These are phyloP conservation scores for Euura saliciscinereae DNA, from an alignment of 1,140 invertebrate genomes.

Conservation along the genomic window DNA sequence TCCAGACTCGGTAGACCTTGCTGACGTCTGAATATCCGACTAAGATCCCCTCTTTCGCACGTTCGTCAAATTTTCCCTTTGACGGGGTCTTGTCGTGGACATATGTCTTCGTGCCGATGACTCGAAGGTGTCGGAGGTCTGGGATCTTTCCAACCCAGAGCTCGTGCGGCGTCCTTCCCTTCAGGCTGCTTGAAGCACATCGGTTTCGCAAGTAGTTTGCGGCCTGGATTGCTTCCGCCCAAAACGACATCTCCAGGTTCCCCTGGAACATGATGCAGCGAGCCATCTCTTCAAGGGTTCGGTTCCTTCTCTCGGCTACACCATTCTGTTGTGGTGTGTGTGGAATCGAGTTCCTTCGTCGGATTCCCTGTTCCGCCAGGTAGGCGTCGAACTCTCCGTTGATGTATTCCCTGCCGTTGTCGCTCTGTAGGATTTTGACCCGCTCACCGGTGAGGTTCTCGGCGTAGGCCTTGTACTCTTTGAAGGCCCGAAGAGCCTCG, in stretches of 20 bases:
- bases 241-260: constrained; percentile 24
- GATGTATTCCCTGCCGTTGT: constrained; percentile 33
- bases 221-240: constrained; percentile 45
- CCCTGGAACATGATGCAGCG: constrained; percentile 30
- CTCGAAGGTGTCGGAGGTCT: too few relatives aligned
- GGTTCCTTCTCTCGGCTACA: constrained; percentile 44
- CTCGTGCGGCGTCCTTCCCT: too few relatives aligned
- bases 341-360: constrained; percentile 29
- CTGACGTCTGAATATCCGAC: constrained; percentile 14
- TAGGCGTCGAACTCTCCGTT: constrained; percentile 21
- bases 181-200: too few relatives aligned
- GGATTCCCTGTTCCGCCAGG: constrained; percentile 26
- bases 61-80: constrained; percentile 14
- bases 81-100: constrained; percentile 13
- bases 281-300: constrained; percentile 39
- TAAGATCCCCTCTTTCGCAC: constrained; percentile 7
- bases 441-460: constrained; percentile 26
- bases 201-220: too few relatives aligned
- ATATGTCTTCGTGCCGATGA: constrained; percentile 8
- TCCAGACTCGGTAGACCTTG: not conserved
- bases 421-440: constrained; percentile 29
- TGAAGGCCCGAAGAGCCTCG: constrained; percentile 25
- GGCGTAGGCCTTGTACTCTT: constrained; percentile 25
- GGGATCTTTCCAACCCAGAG: too few relatives aligned
- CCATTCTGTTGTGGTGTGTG: constrained; percentile 50